A percentile compares a stretch with the other conserved stretches of the same genome.
Evolutionary conservation across 2,797 vertebrate species (phyloP).

Genomic region (Harpagifer antarcticus): DNA sequence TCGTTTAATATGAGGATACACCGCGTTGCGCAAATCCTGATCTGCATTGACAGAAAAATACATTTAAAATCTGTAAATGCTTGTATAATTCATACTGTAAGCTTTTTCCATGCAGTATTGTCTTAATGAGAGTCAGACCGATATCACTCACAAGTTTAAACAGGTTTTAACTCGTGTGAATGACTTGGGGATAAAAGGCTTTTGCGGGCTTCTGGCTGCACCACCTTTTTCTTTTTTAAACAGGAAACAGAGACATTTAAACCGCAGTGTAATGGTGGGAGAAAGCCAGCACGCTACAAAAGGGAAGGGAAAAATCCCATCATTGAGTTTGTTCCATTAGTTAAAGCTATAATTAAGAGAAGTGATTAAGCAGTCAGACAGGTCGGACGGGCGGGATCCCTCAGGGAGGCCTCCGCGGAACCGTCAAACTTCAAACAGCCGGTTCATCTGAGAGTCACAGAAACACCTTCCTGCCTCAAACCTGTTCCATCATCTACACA

Average conservation of each 20-base stretch:
- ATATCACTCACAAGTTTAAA: conserved; percentile 36
- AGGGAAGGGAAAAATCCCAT: conserved; percentile 10
- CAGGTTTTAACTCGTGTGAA: conserved; percentile 56
- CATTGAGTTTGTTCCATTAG: conserved; percentile 45
- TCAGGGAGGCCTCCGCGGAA: conserved; percentile 82
- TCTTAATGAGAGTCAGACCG: conserved; percentile 18
- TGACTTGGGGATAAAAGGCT: conserved; percentile 24
- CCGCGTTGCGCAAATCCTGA: conserved; percentile 93
- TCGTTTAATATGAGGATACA: conserved; percentile 86
- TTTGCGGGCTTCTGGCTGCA: conserved; percentile 33
- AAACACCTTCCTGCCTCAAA: conserved; percentile 71
- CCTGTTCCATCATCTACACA: conserved; percentile 32
- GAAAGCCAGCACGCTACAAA: not conserved
- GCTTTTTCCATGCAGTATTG: not conserved
- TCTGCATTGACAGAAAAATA: conserved; percentile 51
- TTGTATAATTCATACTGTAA: not conserved
- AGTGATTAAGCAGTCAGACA: conserved; percentile 89
- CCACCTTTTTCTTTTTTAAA: conserved; percentile 1
- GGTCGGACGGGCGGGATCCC: conserved; percentile 87
- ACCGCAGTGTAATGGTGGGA: not conserved
- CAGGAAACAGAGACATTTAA: conserved; percentile 24
- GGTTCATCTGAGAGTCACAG: conserved; percentile 86
- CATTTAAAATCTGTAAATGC: conserved; percentile 10
- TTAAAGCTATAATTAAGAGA: conserved; percentile 73
- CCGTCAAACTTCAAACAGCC: conserved; percentile 87